phyloP scores from a whole-genome alignment of 2,888 invertebrate species.

The Tetragonisca angustula region DNA sequence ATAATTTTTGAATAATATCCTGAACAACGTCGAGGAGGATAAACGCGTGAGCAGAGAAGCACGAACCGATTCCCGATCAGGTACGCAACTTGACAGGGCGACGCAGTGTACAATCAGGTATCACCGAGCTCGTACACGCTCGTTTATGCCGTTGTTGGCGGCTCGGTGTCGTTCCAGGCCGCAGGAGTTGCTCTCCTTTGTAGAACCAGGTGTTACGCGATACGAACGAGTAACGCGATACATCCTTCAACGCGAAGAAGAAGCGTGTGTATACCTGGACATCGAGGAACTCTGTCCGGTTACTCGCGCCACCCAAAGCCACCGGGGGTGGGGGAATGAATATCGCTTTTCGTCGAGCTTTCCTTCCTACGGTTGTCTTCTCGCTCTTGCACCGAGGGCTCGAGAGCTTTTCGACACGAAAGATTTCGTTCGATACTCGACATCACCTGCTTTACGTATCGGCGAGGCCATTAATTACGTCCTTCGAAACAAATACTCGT shows the following conservation, averaged over 20 bases:
- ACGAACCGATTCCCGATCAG: slow-evolving; percentile 35
- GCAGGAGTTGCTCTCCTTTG: slow-evolving; percentile 55
- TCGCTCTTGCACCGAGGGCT: slow-evolving; percentile 31
- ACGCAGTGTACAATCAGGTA: neutral
- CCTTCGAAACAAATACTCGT: slow-evolving; percentile 40
- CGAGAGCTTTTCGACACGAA: slow-evolving; percentile 1
- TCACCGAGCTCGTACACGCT: neutral
- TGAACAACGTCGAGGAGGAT: slow-evolving; percentile 10
- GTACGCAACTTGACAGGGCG: slow-evolving; percentile 2
- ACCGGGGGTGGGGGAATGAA: slow-evolving; percentile 31
- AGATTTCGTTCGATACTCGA: slow-evolving; percentile 19
- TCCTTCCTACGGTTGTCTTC: slow-evolving; percentile 60
- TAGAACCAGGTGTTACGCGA: slow-evolving; percentile 67
- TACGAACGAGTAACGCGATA: slow-evolving; percentile 67
- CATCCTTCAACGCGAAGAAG: slow-evolving; percentile 62
- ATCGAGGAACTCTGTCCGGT: slow-evolving; percentile 65
- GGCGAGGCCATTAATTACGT: slow-evolving; percentile 31
- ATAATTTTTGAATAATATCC: too few species aligned
- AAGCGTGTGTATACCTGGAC: slow-evolving; percentile 43
- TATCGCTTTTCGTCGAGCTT: slow-evolving; percentile 70
- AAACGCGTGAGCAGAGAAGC: slow-evolving; percentile 22
- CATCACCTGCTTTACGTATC: slow-evolving; percentile 42
- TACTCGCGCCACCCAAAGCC: slow-evolving; percentile 64
- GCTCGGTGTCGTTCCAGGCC: slow-evolving; percentile 29
- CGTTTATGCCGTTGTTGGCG: neutral